Percentiles rank a stretch among this genome's conserved stretches.
Evolutionary conservation across 2,797 vertebrate species (phyloP).

Genomic region (Anisognathus igniventris): DNA sequence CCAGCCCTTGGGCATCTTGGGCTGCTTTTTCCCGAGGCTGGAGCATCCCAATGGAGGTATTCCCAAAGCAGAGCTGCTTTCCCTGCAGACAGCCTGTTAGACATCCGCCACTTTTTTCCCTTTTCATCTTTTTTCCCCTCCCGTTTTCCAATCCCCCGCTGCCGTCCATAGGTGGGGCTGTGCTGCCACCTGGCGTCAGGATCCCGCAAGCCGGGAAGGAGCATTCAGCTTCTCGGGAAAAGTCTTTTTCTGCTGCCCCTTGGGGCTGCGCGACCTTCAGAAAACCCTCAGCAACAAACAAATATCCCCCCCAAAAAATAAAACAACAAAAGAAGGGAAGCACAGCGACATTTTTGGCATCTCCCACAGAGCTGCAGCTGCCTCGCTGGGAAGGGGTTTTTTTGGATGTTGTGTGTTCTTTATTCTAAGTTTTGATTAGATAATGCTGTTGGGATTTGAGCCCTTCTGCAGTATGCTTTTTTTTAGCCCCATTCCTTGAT

Average conservation of each 20-base stretch:
- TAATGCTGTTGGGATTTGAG: not conserved
- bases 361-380: not conserved
- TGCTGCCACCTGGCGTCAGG: conserved; percentile 22
- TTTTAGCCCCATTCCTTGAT: not conserved
- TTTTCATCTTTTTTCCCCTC: accelerated
- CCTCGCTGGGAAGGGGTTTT: not conserved
- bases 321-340: accelerated
- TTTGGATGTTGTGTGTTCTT: not conserved
- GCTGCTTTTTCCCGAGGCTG: not conserved
- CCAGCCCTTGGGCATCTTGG: not conserved
- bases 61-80: not conserved
- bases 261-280: accelerated
- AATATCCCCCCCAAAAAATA: too few relatives aligned
- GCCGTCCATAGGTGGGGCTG: not conserved
- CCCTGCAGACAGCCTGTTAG: not conserved
- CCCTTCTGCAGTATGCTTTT: not conserved
- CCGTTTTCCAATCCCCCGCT: accelerated
- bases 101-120: accelerated
- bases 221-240: not conserved
- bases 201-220: not conserved
- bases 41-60: not conserved
- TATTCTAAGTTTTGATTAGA: not conserved
- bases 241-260: accelerated
- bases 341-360: accelerated
- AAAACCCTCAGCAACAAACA: not conserved